phyloP scores from a whole-genome alignment of 2,888 invertebrate genomes.

The Ferdinandea cuprea region DNA sequence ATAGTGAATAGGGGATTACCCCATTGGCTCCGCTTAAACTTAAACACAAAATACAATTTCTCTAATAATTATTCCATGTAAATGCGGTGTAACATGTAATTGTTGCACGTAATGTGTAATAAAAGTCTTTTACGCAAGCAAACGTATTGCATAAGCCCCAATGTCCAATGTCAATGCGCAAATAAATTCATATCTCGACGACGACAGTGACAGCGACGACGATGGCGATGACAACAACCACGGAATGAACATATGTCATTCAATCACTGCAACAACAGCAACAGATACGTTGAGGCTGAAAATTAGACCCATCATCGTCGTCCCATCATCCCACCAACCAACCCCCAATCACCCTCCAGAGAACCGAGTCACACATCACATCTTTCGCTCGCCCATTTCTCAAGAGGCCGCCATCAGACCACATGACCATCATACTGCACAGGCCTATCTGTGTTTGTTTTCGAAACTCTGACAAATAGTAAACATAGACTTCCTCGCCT shows the following conservation, averaged over 20 bases:
- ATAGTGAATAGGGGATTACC: constrained; percentile 19
- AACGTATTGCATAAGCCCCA: constrained; percentile 60
- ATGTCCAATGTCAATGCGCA: constrained; percentile 73
- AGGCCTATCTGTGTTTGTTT: constrained; percentile 4
- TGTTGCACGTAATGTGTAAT: constrained; percentile 19
- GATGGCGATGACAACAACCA: constrained; percentile 11
- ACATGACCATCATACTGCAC: constrained; percentile 36
- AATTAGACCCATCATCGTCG: constrained; percentile 2
- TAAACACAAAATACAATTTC: not conserved
- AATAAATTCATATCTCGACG: constrained; percentile 38
- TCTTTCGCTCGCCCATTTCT: constrained; percentile 27
- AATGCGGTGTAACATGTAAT: not conserved
- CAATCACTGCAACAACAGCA: constrained; percentile 31
- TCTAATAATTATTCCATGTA: constrained; percentile 24
- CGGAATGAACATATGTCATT: constrained; percentile 41
- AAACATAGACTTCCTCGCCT: constrained; percentile 56
- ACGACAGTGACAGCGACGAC: too few species aligned
- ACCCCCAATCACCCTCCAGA: not conserved
- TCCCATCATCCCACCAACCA: not conserved
- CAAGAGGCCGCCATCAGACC: constrained; percentile 46
- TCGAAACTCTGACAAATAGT: constrained; percentile 43
- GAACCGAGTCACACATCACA: constrained; percentile 13
- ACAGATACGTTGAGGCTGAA: constrained; percentile 16
- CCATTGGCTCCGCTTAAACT: not conserved
- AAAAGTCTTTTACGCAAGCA: constrained; percentile 33